Evolutionary conservation across 2,888 invertebrate genomes (phyloP), one percentile per base, ranked within the genome.

Genomic region (Habroteleia sp.): DNA sequence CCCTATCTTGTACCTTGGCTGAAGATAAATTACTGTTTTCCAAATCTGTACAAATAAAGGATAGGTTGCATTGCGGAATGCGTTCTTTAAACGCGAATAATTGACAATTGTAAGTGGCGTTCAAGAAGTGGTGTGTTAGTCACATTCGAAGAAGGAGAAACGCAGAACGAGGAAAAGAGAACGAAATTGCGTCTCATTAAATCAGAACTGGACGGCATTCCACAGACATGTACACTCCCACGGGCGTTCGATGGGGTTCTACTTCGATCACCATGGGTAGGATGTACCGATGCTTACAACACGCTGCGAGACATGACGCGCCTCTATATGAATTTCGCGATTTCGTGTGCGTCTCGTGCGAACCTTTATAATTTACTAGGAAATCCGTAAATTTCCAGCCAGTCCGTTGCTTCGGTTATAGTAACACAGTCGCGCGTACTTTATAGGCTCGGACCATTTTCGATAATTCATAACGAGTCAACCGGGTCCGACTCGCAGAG

Each of bases 171-270:
- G 75, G 81, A 80, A 79, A 81, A 79, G 79, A 79, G 76, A 76
- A 68, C 72, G 63, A 72, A 71, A 76, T 76, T 79, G 79, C 82
- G 83, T 82, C 85, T 85, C 85, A 87, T 88, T 88, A 88, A 88
- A 88, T 88, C 88, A 88, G 88, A 88, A 87, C 88, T 85, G 60
- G 66, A 74, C 73, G 73, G 88, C 88, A 88, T 88, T 88, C 88
- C 88, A 82, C 81, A 84, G 82, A 83, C 88, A 84, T 88, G 88
- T 88, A 88, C 86, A 88, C 88, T 88, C 88, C 88, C 88, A 88
- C 88, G 87, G 86, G 82, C 84, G 79, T 86, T 85, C 85, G 85
- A 86, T 84, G 86, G 86, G 86, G 85, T 85, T 85, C 86, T 85
- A 85, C 85, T 86, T 85, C 85, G 86, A 86, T 86, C 86, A 85